A percentile compares a stretch with the other conserved stretches of the same genome.
These are phyloP conservation scores for Phalacrocorax aristotelis DNA, from an alignment of 2,113 vertebrate species.

Conservation along the genomic window DNA sequence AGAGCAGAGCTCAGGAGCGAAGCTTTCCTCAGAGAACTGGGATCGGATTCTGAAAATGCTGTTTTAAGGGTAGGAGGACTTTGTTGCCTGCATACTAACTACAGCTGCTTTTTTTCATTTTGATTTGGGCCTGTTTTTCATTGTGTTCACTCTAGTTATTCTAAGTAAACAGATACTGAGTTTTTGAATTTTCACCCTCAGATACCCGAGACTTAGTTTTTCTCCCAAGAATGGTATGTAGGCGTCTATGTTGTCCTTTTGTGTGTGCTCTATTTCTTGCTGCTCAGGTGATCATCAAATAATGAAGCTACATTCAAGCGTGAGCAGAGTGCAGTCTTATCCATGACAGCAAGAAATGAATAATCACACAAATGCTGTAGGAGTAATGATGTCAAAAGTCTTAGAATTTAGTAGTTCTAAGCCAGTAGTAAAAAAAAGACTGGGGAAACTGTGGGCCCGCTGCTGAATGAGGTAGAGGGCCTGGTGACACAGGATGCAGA, in stretches of 20 bases:
- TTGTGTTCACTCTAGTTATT: not conserved
- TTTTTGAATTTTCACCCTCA: not conserved
- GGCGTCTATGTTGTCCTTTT: not conserved
- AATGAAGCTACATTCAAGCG: not conserved
- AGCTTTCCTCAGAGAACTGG: slow-evolving; percentile 80
- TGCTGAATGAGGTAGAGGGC: too few species aligned
- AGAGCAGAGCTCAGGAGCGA: slow-evolving; percentile 84
- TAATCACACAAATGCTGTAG: not conserved
- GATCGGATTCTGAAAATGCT: slow-evolving; percentile 80
- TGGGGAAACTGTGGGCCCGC: too few species aligned
- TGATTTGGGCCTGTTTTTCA: not conserved
- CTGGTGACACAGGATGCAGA: too few species aligned
- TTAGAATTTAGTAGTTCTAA: not conserved
- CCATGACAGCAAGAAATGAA: not conserved
- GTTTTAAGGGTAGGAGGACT: slow-evolving; percentile 81
- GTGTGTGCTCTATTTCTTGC: not conserved
- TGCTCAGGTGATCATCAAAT: not conserved
- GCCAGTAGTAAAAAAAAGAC: too few species aligned
- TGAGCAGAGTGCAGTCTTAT: not conserved
- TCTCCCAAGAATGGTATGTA: not conserved
- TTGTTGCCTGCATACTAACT: not conserved
- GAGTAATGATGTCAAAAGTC: not conserved
- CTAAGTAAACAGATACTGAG: not conserved
- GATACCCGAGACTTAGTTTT: not conserved
- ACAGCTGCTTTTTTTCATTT: not conserved